Base-by-base conservation (phyloP, 2,888 invertebrate species). In the Philaethria dido region DNA sequence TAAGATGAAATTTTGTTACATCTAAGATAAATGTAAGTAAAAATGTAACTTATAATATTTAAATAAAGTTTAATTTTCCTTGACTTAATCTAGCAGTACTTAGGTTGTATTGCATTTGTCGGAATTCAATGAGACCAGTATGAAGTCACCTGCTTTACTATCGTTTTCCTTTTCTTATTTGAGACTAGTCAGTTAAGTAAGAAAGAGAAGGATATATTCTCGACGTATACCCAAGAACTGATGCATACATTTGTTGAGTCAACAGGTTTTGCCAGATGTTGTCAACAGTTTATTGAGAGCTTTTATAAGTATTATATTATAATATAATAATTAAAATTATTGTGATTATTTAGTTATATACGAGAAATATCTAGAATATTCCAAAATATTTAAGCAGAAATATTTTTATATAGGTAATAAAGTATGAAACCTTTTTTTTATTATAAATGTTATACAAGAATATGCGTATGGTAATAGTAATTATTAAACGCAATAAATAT, bases 171-270 rank as follows among this genome's bases (percentile, higher is more conserved):
- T 69, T 69, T 86, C 78, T 77, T 62, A 67, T 73, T 16, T 62
- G 11, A 68, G 70, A 59, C 62, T 64, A 42, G 62, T 74, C 52
- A 57, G 48, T 62, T 45, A 68, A 62, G 82, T 70, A 69, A n/a
- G 79, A 88, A 72, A 74, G 82, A 82, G 88, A 82, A 29, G 44
- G 71, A 11, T 76, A 78, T 81, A 77, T 60, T 78, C 84, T 72
- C 73, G 63, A 42, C 60, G 68, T 63, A 73, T 73, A 69, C 70
- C 69, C 66, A 70, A 76, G 77, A 75, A 74, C 80, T 81, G 77
- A 75, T 79, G 80, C 83, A 85, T 83, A 83, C 85, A 83, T 85
- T 85, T 82, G 85, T 87, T 86, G 88, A 89, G 85, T 89, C 85
- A 89, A 91, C 90, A 87, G 87, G 89, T 92, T 89, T 84, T 77